phyloP scores from a whole-genome alignment of 2,888 invertebrate genomes.

The Zygogramma bicolorata region DNA sequence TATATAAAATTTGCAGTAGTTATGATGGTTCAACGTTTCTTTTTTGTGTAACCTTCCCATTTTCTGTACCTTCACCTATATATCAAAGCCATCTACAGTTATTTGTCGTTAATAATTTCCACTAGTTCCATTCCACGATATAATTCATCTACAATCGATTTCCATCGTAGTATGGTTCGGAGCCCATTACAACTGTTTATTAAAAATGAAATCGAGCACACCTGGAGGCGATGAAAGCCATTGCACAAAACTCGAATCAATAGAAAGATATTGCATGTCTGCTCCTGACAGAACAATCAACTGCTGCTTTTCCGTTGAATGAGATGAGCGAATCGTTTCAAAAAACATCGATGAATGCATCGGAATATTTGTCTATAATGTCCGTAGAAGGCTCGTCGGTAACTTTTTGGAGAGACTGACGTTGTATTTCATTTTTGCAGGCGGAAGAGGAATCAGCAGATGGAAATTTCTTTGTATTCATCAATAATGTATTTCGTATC shows the following conservation, averaged over 20 bases:
- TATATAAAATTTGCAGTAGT: too few species aligned
- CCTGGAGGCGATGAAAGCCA: not conserved
- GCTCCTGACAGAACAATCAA: slow-evolving; percentile 39
- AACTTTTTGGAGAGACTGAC: too few species aligned
- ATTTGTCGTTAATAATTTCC: not conserved
- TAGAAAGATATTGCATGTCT: slow-evolving; percentile 32
- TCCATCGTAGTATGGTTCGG: not conserved
- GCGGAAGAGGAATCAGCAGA: too few species aligned
- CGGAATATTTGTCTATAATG: not conserved
- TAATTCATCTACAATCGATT: not conserved
- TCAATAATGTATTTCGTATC: too few species aligned
- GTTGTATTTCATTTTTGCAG: too few species aligned
- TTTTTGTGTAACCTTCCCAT: too few species aligned
- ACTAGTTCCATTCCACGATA: not conserved
- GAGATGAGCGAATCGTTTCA: not conserved
- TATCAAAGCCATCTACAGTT: too few species aligned
- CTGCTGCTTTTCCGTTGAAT: slow-evolving; percentile 18
- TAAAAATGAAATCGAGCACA: slow-evolving; percentile 4
- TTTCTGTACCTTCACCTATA: too few species aligned
- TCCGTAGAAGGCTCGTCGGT: not conserved
- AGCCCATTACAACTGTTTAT: not conserved
- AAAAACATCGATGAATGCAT: not conserved
- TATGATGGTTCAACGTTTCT: too few species aligned
- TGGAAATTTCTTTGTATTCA: too few species aligned
- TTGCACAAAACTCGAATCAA: slow-evolving; percentile 20